phyloP scores from a whole-genome alignment of 2,797 vertebrate species.

The Rhinophrynus dorsalis region DNA sequence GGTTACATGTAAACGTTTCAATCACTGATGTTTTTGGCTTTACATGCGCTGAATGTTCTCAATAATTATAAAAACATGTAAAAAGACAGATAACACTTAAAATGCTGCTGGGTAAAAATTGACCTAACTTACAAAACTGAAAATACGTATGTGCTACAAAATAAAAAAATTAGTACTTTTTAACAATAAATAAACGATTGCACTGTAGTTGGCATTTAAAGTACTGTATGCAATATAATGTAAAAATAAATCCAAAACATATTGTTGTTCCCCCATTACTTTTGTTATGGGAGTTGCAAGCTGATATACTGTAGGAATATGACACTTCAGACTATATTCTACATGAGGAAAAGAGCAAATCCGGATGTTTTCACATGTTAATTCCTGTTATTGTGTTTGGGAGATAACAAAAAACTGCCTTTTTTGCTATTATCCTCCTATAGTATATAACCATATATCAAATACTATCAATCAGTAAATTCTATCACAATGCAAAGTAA shows the following conservation, averaged over 20 bases:
- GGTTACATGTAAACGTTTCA: slow-evolving; percentile 87
- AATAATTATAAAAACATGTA: slow-evolving; percentile 79
- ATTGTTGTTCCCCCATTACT: slow-evolving; percentile 94
- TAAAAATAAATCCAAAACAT: slow-evolving; percentile 97
- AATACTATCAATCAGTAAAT: slow-evolving; percentile 71
- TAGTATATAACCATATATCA: too few relatives aligned
- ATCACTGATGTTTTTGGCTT: slow-evolving; percentile 82
- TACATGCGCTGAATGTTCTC: slow-evolving; percentile 84
- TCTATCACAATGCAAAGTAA: slow-evolving; percentile 67
- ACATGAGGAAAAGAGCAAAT: too few relatives aligned
- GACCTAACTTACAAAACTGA: slow-evolving; percentile 83
- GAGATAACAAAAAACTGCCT: too few relatives aligned
- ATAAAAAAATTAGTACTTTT: slow-evolving; percentile 93
- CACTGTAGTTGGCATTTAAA: slow-evolving; percentile 99
- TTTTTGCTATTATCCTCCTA: too few relatives aligned
- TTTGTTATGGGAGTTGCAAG: slow-evolving; percentile 93
- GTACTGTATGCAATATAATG: slow-evolving; percentile 99
- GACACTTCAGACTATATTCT: too few relatives aligned
- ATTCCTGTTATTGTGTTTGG: too few relatives aligned
- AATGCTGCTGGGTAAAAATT: slow-evolving; percentile 90
- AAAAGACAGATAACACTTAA: slow-evolving; percentile 90
- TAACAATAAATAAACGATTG: slow-evolving; percentile 99
- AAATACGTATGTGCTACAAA: slow-evolving; percentile 86
- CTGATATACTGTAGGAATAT: slow-evolving; percentile 75
- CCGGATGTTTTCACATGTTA: too few relatives aligned